Evolutionary conservation across 2,113 vertebrate species (phyloP).

Genomic region (Nothoprocta pentlandii): DNA sequence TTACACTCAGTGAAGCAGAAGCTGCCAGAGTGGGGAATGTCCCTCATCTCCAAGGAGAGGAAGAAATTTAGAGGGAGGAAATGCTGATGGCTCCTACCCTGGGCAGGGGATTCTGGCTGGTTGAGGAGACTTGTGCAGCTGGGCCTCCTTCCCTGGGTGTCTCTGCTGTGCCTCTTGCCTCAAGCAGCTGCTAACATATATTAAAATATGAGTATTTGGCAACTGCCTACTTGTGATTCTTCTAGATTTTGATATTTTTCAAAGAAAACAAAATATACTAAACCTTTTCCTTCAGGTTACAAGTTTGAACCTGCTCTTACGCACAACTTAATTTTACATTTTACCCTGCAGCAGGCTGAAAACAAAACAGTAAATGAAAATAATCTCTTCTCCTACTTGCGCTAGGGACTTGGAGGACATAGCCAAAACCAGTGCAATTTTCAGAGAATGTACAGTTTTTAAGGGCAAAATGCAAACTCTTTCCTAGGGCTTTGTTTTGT

Average conservation of each 20-base stretch:
- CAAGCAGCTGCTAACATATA: fast-evolving
- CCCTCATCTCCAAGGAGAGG: background rate
- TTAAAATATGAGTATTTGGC: background rate
- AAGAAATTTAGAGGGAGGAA: background rate
- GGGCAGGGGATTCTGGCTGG: background rate
- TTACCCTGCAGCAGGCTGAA: background rate
- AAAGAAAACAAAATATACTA: background rate
- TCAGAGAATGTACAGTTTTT: background rate
- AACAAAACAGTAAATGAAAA: background rate
- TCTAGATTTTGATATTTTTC: background rate
- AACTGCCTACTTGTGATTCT: background rate
- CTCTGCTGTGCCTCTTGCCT: background rate
- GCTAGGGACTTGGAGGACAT: background rate
- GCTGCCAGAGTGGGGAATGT: background rate
- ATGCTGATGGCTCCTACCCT: background rate
- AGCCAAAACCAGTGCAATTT: background rate
- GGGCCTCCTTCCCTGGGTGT: background rate
- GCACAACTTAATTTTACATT: background rate
- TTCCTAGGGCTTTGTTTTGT: background rate
- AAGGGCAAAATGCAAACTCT: background rate
- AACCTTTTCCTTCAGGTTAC: background rate
- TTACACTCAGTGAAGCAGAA: background rate
- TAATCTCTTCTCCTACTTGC: background rate
- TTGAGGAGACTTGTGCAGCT: background rate
- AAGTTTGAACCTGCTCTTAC: background rate